Conservation (phyloP, 2,888 invertebrate species). For the Drosophila melanocephala region DNA sequence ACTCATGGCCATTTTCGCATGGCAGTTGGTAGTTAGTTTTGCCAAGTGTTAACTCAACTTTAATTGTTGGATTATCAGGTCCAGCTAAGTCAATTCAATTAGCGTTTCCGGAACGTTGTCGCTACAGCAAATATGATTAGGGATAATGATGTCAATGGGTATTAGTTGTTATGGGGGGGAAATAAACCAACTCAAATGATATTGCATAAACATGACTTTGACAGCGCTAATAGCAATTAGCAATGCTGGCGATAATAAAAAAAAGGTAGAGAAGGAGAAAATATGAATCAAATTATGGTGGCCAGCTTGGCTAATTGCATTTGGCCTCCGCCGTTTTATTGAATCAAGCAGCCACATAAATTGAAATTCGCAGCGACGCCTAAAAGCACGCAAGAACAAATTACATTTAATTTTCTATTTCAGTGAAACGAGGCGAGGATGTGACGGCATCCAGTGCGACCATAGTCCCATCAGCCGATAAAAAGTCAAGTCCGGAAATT, state of each 20-base stretch:
- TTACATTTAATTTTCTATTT: constrained; percentile 56
- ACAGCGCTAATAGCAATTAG: constrained; percentile 77
- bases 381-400: constrained; percentile 52
- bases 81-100: constrained; percentile 58
- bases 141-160: constrained; percentile 66
- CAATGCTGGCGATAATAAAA: constrained; percentile 31
- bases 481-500: constrained; percentile 83
- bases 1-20: constrained; percentile 14
- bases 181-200: constrained; percentile 36
- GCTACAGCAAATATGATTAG: constrained; percentile 63
- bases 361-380: constrained; percentile 58
- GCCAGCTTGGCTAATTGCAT: constrained; percentile 70
- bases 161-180: constrained; percentile 41
- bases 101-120: constrained; percentile 46
- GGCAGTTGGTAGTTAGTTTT: constrained; percentile 1
- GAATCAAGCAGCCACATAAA: constrained; percentile 61
- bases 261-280: constrained; percentile 31
- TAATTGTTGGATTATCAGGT: constrained; percentile 63
- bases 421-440: constrained; percentile 62
- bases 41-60: constrained; percentile 54
- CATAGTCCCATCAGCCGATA: constrained; percentile 66
- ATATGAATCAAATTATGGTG: constrained; percentile 66
- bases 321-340: constrained; percentile 63
- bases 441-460: constrained; percentile 34
- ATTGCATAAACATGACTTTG: constrained; percentile 68